Conservation (phyloP, 2,113 vertebrate genomes). For the Rhinopomastus cyanomelas region DNA sequence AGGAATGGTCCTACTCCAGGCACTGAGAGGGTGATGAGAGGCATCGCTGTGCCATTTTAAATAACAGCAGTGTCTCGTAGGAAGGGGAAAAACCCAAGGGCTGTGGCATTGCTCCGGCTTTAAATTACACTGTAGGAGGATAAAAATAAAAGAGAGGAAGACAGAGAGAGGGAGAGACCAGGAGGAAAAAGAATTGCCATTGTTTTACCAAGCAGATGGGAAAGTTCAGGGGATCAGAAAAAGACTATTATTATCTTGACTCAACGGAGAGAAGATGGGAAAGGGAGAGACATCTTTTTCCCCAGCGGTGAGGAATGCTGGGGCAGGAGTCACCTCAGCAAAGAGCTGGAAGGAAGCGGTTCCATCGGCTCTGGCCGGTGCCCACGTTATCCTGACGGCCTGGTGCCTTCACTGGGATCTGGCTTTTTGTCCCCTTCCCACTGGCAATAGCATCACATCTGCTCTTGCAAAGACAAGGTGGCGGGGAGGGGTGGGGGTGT, state of each 20-base stretch:
- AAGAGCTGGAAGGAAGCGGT: neutral
- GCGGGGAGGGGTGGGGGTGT: neutral
- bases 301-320: constrained; percentile 18
- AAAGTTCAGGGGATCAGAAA: constrained; percentile 82
- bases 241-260: constrained; percentile 83
- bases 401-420: neutral
- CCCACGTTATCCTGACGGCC: neutral
- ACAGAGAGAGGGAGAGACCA: constrained; percentile 67
- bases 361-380: neutral
- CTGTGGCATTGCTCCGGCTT: constrained; percentile 63
- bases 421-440: neutral
- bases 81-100: constrained; percentile 63
- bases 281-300: constrained; percentile 66
- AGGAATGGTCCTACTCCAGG: neutral
- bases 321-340: constrained; percentile 49
- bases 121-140: constrained; percentile 74
- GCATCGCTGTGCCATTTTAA: constrained; percentile 54
- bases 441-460: neutral
- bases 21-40: neutral
- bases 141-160: constrained; percentile 74
- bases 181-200: constrained; percentile 78
- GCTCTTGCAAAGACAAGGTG: accelerated
- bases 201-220: constrained; percentile 84
- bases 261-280: constrained; percentile 69
- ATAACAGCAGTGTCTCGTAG: constrained; percentile 60